Evolutionary conservation across 2,113 vertebrate species (phyloP).

Genomic region (Corvus moneduloides): DNA sequence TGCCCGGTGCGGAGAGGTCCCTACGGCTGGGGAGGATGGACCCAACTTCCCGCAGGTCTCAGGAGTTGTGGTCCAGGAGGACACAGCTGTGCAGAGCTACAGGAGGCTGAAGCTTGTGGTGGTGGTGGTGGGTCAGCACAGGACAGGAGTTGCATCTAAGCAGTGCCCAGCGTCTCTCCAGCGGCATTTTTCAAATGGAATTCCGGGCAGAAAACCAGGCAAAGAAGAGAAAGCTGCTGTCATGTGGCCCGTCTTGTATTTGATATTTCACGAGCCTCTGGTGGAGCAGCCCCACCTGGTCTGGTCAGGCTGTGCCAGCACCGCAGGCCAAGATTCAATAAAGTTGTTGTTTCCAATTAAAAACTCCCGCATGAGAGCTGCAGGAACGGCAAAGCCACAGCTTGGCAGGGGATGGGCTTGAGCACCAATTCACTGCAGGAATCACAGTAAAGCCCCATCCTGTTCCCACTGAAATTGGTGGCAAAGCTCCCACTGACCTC

Average conservation of each 20-base stretch:
- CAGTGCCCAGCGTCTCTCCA: neutral
- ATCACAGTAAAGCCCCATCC: neutral
- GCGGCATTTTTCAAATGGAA: slow-evolving; percentile 1
- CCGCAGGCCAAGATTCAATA: accelerated
- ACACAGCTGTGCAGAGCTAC: neutral
- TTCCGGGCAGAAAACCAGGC: slow-evolving; percentile 37
- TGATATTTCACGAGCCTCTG: neutral
- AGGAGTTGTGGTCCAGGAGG: neutral
- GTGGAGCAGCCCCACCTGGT: neutral
- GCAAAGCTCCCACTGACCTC: slow-evolving; percentile 5
- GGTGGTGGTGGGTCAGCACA: neutral
- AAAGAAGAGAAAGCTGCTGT: neutral
- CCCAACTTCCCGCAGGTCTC: neutral
- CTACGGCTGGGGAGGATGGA: neutral
- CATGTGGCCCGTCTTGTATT: neutral
- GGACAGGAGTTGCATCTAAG: neutral
- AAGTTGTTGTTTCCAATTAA: neutral
- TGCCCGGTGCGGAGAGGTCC: neutral
- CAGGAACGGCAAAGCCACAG: neutral
- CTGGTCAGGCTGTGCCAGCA: neutral
- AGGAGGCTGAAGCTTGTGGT: neutral
- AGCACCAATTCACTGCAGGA: neutral
- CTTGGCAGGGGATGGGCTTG: neutral
- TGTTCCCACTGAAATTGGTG: neutral
- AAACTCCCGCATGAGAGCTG: neutral